Evolutionary conservation across 2,888 invertebrate genomes (phyloP).

Genomic region (Eudemis profundana): DNA sequence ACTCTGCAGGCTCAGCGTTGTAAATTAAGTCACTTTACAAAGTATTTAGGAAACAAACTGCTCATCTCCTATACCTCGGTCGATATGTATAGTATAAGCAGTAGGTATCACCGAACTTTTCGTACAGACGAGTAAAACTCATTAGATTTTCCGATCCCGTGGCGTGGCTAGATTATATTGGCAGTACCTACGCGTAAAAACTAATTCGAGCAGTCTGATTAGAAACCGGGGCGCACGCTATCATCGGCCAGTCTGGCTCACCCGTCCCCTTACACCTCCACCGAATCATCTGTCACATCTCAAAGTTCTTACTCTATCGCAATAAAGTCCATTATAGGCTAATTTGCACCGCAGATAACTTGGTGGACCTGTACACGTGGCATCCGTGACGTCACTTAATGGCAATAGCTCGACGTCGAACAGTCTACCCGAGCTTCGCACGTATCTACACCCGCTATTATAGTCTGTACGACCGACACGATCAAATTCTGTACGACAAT

Average conservation of each 20-base stretch:
- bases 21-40: no score
- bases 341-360: neutral
- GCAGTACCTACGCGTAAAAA: constrained; percentile 33
- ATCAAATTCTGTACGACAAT: constrained; percentile 4
- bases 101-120: neutral
- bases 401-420: constrained; percentile 71
- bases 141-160: constrained; percentile 20
- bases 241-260: constrained; percentile 31
- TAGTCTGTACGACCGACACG: constrained; percentile 1
- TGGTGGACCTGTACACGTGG: constrained; percentile 62
- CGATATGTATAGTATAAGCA: no score
- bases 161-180: constrained; percentile 25
- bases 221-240: constrained; percentile 31
- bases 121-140: constrained; percentile 17
- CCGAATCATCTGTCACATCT: neutral
- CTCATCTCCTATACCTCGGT: no score
- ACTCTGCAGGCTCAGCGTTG: no score
- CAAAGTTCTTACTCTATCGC: neutral
- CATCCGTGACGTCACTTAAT: constrained; percentile 71
- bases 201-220: constrained; percentile 31
- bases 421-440: constrained; percentile 63
- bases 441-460: constrained; percentile 17
- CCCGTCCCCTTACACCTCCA: constrained; percentile 19
- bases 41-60: no score
- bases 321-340: constrained; percentile 10